Evolutionary conservation across 2,888 invertebrate species (phyloP).

Genomic region (Hipparchia sbordonii): DNA sequence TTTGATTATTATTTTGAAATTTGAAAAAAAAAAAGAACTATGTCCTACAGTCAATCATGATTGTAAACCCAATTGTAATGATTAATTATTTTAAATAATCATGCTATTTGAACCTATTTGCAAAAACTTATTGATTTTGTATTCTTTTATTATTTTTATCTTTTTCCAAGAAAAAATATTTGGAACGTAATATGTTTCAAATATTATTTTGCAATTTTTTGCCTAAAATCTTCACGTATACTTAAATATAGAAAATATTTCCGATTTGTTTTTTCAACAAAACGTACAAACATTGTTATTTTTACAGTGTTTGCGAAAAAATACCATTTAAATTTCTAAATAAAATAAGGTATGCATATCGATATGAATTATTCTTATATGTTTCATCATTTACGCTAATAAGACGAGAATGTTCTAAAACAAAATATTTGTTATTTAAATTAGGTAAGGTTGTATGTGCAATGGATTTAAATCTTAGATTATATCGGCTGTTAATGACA

Average conservation of each 20-base stretch:
- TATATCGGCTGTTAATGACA: constrained; percentile 31
- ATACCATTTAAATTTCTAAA: constrained; percentile 3
- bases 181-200: neutral
- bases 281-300: neutral
- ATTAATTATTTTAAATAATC: too few relatives aligned
- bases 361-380: neutral
- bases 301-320: neutral
- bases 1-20: neutral
- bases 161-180: neutral
- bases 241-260: neutral
- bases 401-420: constrained; percentile 12
- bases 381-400: constrained; percentile 1
- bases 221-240: neutral
- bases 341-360: constrained; percentile 9
- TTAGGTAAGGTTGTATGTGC: constrained; percentile 27
- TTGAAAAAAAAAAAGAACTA: too few relatives aligned
- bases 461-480: constrained; percentile 28
- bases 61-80: too few relatives aligned
- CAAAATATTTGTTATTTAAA: constrained; percentile 27
- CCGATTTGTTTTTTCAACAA: neutral
- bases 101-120: neutral
- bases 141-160: neutral
- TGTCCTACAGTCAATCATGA: too few relatives aligned
- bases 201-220: neutral
- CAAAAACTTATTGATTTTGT: too few relatives aligned